Conservation (phyloP, 2,797 vertebrate genomes). For the Helarctos malayanus region DNA sequence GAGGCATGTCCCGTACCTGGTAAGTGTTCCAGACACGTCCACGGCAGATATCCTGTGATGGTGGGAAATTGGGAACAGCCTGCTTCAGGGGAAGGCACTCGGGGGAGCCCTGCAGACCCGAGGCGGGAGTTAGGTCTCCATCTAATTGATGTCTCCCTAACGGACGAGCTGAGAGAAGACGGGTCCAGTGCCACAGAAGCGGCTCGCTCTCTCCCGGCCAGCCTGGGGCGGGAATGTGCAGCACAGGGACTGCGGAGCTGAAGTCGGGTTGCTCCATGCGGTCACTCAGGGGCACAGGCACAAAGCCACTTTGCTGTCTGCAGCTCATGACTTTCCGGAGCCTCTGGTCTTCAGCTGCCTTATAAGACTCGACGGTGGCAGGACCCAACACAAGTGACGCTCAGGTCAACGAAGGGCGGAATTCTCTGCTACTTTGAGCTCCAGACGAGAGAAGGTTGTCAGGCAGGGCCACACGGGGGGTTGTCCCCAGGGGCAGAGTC, state of each 20-base stretch:
- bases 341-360: not conserved
- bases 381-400: not conserved
- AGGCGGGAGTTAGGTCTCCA: not conserved
- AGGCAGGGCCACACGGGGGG: not conserved
- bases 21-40: not conserved
- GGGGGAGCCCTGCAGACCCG: not conserved
- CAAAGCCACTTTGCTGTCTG: not conserved
- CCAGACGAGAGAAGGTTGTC: not conserved
- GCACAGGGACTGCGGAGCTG: not conserved
- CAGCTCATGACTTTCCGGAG: not conserved
- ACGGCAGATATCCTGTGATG: not conserved
- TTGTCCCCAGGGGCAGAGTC: not conserved
- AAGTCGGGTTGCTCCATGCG: too few relatives aligned
- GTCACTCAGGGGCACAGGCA: not conserved
- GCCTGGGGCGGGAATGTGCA: accelerated
- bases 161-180: not conserved
- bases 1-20: too few relatives aligned
- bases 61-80: not conserved
- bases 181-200: not conserved
- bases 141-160: too few relatives aligned
- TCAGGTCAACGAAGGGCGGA: not conserved
- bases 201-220: accelerated
- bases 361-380: not conserved
- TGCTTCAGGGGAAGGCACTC: too few relatives aligned
- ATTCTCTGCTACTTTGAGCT: not conserved